These are phyloP conservation scores for Acanthurus tractus DNA, from an alignment of 2,797 vertebrate species.

Conservation along the genomic window DNA sequence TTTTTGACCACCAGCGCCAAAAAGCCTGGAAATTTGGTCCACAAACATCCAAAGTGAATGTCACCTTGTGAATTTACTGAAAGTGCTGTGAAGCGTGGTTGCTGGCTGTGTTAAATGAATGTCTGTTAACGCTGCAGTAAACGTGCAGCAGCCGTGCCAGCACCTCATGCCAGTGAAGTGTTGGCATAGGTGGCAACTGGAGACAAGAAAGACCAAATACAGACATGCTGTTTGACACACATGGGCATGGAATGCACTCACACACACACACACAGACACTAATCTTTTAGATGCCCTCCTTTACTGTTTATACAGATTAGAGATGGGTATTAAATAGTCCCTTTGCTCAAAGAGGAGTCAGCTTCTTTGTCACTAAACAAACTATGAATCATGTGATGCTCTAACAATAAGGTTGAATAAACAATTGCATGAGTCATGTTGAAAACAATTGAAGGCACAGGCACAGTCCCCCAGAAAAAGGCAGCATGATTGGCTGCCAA, in stretches of 20 bases:
- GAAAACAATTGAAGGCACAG: neutral
- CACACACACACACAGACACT: slow-evolving; percentile 25
- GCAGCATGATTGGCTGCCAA: neutral
- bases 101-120: slow-evolving; percentile 12
- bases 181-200: slow-evolving; percentile 45
- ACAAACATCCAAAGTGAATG: slow-evolving; percentile 16
- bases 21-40: slow-evolving; percentile 15
- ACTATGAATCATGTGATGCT: slow-evolving; percentile 15
- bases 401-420: neutral
- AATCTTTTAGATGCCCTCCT: slow-evolving; percentile 45
- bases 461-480: neutral
- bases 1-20: neutral
- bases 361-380: slow-evolving; percentile 35
- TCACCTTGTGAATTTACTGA: slow-evolving; percentile 4
- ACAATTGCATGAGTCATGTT: neutral
- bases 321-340: slow-evolving; percentile 34
- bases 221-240: slow-evolving; percentile 44
- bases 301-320: slow-evolving; percentile 52
- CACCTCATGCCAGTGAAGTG: slow-evolving; percentile 29
- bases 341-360: slow-evolving; percentile 18
- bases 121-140: slow-evolving; percentile 33
- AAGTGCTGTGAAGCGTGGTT: neutral
- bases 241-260: slow-evolving; percentile 29
- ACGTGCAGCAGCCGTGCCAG: slow-evolving; percentile 14
- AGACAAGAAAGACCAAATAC: slow-evolving; percentile 62